These are phyloP conservation scores for Sapajus apella DNA, from an alignment of 2,113 vertebrate genomes.

Conservation along the genomic window DNA sequence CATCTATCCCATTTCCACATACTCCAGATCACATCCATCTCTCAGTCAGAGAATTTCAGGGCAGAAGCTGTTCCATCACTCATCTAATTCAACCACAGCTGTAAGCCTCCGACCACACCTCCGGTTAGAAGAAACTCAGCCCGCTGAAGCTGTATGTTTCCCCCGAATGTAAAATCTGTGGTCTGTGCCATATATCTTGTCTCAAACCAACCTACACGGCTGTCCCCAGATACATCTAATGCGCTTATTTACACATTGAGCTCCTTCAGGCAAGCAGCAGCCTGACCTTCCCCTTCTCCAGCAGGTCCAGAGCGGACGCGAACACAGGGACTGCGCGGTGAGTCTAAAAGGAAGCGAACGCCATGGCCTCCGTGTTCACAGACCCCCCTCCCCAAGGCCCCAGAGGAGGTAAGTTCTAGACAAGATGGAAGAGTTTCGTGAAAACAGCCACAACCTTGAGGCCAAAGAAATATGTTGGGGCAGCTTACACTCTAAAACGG, in stretches of 20 bases:
- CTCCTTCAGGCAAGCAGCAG: neutral
- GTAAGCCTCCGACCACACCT: neutral
- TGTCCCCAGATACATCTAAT: neutral
- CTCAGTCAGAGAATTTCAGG: neutral
- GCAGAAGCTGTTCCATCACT: neutral
- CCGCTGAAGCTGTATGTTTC: neutral
- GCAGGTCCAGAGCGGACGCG: rapidly evolving
- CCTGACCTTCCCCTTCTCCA: neutral
- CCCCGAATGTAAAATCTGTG: neutral
- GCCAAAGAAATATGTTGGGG: neutral
- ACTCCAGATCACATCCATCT: neutral
- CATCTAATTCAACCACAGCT: neutral
- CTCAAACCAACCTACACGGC: neutral
- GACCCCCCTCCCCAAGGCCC: neutral
- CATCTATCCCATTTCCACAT: neutral
- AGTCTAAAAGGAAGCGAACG: neutral
- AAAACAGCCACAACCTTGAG: neutral
- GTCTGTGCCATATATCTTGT: neutral
- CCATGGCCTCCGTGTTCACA: neutral
- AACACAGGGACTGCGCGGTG: neutral
- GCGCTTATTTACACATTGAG: neutral
- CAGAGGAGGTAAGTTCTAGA: neutral
- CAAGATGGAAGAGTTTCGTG: neutral
- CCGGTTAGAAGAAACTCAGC: neutral
- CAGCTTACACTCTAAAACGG: neutral